Conservation (phyloP, 2,113 vertebrate species). For the Callaeas wilsoni region DNA sequence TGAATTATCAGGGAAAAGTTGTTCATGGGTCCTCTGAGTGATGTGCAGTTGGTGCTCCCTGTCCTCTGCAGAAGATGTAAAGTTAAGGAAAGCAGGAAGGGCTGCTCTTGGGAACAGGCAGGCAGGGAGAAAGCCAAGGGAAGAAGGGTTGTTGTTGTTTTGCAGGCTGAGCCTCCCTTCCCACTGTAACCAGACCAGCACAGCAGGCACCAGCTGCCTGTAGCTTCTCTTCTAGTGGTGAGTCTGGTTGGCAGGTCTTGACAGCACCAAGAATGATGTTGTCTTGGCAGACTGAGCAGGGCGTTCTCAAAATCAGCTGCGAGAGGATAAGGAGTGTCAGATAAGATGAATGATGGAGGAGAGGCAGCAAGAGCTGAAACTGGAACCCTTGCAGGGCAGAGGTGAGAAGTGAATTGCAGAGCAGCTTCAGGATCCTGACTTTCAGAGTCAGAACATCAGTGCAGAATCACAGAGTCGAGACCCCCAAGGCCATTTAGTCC, state of each 20-base stretch:
- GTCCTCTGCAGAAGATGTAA: background rate
- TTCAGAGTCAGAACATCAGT: background rate
- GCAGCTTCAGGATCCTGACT: background rate
- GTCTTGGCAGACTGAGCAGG: background rate
- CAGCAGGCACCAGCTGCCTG: background rate
- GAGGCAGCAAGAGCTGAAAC: background rate
- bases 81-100: background rate
- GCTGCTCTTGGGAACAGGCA: background rate
- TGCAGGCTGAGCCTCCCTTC: background rate
- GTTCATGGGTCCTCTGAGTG: background rate
- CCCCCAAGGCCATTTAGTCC: background rate
- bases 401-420: background rate
- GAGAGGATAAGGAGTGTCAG: background rate
- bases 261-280: background rate
- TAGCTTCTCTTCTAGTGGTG: background rate
- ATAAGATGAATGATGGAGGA: background rate
- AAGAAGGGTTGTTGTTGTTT: background rate
- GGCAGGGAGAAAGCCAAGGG: background rate
- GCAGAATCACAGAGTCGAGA: background rate
- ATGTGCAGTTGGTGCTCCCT: background rate
- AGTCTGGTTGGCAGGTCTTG: background rate
- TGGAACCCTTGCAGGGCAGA: background rate
- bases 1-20: background rate
- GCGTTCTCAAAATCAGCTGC: background rate
- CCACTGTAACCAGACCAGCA: background rate